Conservation (phyloP, 2,888 invertebrate genomes). For the Limnephilus marmoratus region DNA sequence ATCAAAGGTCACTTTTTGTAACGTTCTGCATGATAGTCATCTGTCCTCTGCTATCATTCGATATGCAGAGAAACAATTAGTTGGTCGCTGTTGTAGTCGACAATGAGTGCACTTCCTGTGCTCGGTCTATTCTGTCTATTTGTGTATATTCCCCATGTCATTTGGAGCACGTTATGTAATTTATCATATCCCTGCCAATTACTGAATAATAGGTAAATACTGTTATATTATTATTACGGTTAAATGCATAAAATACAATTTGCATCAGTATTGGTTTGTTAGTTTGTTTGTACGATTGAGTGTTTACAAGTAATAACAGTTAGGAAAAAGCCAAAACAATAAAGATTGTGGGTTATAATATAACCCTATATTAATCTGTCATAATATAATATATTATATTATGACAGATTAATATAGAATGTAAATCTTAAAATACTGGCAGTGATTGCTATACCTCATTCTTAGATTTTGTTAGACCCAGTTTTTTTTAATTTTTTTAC, state of each 20-base stretch:
- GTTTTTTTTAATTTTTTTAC: too few relatives aligned
- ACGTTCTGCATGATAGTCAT: neutral
- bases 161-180: neutral
- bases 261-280: neutral
- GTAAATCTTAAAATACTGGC: too few relatives aligned
- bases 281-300: neutral
- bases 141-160: neutral
- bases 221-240: neutral
- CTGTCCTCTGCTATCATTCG: slow-evolving; percentile 8
- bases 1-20: slow-evolving; percentile 33
- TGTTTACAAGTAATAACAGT: too few relatives aligned
- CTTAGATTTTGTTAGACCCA: too few relatives aligned
- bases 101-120: slow-evolving; percentile 23
- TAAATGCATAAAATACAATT: neutral
- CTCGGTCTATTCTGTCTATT: neutral
- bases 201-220: neutral
- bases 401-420: too few relatives aligned
- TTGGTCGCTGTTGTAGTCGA: neutral
- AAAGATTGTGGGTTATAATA: too few relatives aligned
- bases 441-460: too few relatives aligned
- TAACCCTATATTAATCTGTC: too few relatives aligned
- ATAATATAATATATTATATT: too few relatives aligned
- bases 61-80: slow-evolving; percentile 5
- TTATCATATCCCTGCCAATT: neutral
- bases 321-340: too few relatives aligned